Percentiles rank a stretch among this genome's conserved stretches.
Conservation (phyloP, 1,140 invertebrate species). For the Listronotus bonariensis region DNA sequence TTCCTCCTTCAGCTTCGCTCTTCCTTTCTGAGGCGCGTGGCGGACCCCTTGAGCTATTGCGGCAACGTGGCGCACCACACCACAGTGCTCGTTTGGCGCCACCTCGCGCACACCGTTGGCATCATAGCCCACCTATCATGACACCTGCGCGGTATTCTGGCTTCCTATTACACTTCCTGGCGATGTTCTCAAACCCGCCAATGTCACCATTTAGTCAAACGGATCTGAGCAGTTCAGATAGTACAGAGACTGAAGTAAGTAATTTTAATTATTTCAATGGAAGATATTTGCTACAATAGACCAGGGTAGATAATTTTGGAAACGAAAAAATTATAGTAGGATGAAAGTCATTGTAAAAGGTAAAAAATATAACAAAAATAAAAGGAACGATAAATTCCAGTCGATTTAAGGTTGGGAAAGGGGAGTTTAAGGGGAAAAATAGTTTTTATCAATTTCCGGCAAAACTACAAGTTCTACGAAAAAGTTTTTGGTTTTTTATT, state of each 20-base stretch:
- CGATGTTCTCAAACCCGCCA: slow-evolving; percentile 84
- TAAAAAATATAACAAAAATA: no score
- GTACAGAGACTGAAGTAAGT: slow-evolving; percentile 75
- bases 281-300: neutral
- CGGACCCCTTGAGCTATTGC: slow-evolving; percentile 40
- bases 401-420: no score
- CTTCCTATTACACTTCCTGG: slow-evolving; percentile 82
- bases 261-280: no score
- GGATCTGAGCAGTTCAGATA: slow-evolving; percentile 72
- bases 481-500: no score
- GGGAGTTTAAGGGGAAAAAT: no score
- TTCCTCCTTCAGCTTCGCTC: slow-evolving; percentile 59
- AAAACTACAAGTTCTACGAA: no score
- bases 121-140: slow-evolving; percentile 59
- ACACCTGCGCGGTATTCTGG: slow-evolving; percentile 66
- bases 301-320: no score
- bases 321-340: no score
- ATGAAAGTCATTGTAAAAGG: no score
- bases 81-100: slow-evolving; percentile 52
- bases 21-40: slow-evolving; percentile 60
- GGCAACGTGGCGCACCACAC: slow-evolving; percentile 47
- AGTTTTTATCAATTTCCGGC: no score
- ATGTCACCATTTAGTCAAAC: slow-evolving; percentile 78
- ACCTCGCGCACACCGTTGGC: slow-evolving; percentile 62
- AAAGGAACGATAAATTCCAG: no score